Conservation (phyloP, 2,888 invertebrate species). For the Nemurella pictetii region DNA sequence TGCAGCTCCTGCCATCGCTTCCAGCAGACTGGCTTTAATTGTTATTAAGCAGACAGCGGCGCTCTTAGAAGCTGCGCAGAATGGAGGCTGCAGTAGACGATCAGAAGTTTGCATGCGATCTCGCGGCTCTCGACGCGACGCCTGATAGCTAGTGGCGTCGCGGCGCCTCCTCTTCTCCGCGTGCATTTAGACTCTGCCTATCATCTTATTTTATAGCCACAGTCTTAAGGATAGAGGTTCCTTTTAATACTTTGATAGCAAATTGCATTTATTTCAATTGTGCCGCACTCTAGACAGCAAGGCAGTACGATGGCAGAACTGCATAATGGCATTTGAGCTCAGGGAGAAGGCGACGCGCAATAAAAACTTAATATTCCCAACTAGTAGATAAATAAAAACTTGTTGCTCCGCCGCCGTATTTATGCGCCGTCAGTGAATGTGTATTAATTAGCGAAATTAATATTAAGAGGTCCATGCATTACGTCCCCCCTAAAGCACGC, state of each 20-base stretch:
- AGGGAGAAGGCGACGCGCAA: neutral
- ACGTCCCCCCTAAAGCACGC: constrained; percentile 2
- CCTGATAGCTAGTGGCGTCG: constrained; percentile 19
- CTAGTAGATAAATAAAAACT: neutral
- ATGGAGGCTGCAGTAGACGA: constrained; percentile 27
- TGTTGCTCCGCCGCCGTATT: neutral
- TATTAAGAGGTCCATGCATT: neutral
- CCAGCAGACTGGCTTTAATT: constrained; percentile 38
- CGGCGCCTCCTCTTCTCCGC: neutral
- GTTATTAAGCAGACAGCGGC: constrained; percentile 38
- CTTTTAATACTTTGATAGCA: neutral
- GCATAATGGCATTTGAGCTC: neutral
- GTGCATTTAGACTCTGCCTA: neutral
- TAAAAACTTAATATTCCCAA: neutral
- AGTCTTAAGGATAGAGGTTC: neutral
- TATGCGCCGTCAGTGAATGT: neutral
- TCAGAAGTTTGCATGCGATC: constrained; percentile 37
- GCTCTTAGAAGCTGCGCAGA: constrained; percentile 21
- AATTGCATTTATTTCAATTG: neutral
- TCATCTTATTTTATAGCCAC: no score
- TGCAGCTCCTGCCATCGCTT: constrained; percentile 35
- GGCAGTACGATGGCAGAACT: neutral
- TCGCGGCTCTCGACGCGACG: constrained; percentile 14
- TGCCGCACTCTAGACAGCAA: neutral
- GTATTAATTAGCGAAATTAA: constrained; percentile 6